Evolutionary conservation across 2,113 vertebrate species (phyloP).

Genomic region (Octodon degus): DNA sequence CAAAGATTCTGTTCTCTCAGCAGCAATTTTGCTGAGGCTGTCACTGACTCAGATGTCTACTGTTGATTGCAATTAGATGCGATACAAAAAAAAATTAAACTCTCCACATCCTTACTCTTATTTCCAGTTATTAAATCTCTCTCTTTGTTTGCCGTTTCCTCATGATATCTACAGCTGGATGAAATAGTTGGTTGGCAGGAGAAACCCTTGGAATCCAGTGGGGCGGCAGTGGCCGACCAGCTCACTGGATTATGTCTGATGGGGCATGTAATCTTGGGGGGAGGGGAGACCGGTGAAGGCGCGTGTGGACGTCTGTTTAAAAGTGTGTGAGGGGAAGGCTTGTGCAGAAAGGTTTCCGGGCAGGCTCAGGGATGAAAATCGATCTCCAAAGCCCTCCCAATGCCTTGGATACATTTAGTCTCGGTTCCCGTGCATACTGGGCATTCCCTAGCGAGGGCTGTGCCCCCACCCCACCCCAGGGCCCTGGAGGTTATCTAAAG

Average conservation of each 20-base stretch:
- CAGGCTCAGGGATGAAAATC: not conserved
- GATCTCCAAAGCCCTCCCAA: not conserved
- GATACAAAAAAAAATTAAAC: constrained; percentile 94
- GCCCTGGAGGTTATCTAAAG: not conserved
- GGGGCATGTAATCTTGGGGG: constrained; percentile 77
- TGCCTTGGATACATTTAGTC: not conserved
- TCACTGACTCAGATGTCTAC: constrained; percentile 99
- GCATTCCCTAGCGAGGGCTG: not conserved
- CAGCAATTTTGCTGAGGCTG: constrained; percentile 99
- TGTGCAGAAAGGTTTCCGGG: constrained; percentile 9
- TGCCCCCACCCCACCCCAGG: not conserved
- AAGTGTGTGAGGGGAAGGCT: constrained; percentile 60
- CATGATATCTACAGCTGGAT: constrained; percentile 88
- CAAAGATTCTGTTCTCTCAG: constrained; percentile 99
- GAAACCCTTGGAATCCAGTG: constrained; percentile 82
- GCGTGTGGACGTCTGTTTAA: constrained; percentile 68
- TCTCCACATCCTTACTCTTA: constrained; percentile 93
- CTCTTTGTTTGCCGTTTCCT: constrained; percentile 87
- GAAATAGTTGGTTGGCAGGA: constrained; percentile 84
- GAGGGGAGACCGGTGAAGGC: constrained; percentile 53
- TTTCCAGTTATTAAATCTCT: constrained; percentile 90
- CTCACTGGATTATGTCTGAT: constrained; percentile 81
- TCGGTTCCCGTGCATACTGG: not conserved
- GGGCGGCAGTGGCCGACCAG: constrained; percentile 80
- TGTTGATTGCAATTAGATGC: constrained; percentile 99